Evolutionary conservation across 2,113 vertebrate species (phyloP).

Genomic region (Scomber scombrus): DNA sequence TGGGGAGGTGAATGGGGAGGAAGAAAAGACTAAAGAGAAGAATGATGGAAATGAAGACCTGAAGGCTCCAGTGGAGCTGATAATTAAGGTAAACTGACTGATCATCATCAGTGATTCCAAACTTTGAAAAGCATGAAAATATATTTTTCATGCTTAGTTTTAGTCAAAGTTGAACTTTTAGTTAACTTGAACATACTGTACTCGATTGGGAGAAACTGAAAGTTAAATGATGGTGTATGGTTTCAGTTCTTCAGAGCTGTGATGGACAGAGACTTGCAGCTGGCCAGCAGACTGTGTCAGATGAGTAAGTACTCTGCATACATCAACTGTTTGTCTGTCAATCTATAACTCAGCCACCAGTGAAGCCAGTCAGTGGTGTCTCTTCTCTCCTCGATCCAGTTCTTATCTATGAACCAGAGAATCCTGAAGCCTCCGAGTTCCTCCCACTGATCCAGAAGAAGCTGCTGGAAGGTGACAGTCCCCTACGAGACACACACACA

Average conservation of each 20-base stretch:
- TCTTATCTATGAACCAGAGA: slow-evolving; percentile 89
- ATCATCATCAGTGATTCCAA: neutral
- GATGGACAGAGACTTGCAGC: slow-evolving; percentile 81
- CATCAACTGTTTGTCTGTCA: slow-evolving; percentile 15
- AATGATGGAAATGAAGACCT: slow-evolving; percentile 54
- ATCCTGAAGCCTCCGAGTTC: slow-evolving; percentile 87
- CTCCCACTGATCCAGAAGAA: slow-evolving; percentile 87
- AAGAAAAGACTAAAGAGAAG: slow-evolving; percentile 47
- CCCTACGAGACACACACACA: neutral
- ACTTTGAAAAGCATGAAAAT: no score
- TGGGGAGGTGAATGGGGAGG: slow-evolving; percentile 5
- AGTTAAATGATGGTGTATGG: slow-evolving; percentile 16
- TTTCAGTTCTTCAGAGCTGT: slow-evolving; percentile 89
- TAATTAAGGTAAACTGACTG: slow-evolving; percentile 81
- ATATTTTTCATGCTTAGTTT: neutral
- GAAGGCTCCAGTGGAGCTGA: slow-evolving; percentile 83
- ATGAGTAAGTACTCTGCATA: slow-evolving; percentile 86
- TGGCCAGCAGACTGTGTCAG: slow-evolving; percentile 88
- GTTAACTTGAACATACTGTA: neutral
- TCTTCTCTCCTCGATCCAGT: slow-evolving; percentile 76
- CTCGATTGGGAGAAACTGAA: neutral
- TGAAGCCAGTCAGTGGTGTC: slow-evolving; percentile 1
- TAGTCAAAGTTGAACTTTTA: neutral
- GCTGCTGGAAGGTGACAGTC: slow-evolving; percentile 79
- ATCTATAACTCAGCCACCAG: slow-evolving; percentile 11